Percentiles rank a stretch among this genome's conserved stretches.
These are phyloP conservation scores for Onychostruthus taczanowskii DNA, from an alignment of 2,113 vertebrate species.

Conservation along the genomic window DNA sequence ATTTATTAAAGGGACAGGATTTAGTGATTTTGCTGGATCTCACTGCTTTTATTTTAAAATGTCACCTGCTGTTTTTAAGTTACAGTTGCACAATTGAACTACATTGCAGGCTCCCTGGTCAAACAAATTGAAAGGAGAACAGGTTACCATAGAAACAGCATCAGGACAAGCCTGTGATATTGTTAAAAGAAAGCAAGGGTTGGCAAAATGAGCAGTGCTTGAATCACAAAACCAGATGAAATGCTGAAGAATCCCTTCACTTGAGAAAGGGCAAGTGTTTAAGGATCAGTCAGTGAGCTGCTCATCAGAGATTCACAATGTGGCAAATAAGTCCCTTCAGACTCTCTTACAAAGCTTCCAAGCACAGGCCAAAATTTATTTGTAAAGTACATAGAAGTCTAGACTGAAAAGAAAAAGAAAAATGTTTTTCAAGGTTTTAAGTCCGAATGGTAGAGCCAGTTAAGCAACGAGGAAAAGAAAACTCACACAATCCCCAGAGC, in stretches of 20 bases:
- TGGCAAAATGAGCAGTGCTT: conserved; percentile 3
- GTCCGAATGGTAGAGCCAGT: background rate
- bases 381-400: background rate
- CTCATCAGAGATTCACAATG: background rate
- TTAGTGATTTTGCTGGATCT: background rate
- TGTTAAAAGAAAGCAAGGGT: background rate
- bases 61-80: background rate
- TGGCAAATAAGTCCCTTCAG: background rate
- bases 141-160: conserved; percentile 41
- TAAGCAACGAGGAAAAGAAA: background rate
- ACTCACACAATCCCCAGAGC: background rate
- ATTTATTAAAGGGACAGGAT: background rate
- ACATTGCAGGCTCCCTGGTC: background rate
- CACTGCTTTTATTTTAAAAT: background rate
- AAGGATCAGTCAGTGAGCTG: background rate
- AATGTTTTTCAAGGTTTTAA: background rate
- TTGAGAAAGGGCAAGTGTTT: background rate
- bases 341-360: background rate
- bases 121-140: background rate
- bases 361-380: background rate
- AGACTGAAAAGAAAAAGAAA: background rate
- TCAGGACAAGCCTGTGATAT: background rate
- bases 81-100: background rate
- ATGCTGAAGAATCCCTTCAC: background rate
- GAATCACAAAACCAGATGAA: background rate